phyloP scores from a whole-genome alignment of 2,113 vertebrate species.

The Petrocephalus zakoni region DNA sequence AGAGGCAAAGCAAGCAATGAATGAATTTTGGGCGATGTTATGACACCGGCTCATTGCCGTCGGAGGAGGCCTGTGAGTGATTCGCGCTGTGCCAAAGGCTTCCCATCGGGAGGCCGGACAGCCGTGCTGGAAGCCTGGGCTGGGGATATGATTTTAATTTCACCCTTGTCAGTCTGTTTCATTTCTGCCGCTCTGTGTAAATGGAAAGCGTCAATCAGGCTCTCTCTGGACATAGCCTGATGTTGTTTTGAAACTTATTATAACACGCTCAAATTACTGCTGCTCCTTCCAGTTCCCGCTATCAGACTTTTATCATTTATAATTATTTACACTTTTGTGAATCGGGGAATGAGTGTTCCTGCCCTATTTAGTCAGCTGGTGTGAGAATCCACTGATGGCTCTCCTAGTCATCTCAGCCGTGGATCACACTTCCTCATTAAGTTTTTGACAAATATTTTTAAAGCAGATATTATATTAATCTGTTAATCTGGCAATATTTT shows the following conservation, averaged over 20 bases:
- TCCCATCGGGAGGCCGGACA: slow-evolving; percentile 18
- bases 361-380: not conserved
- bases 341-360: not conserved
- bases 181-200: slow-evolving; percentile 50
- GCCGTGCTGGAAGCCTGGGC: slow-evolving; percentile 52
- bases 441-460: not conserved
- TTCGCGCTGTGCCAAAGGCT: slow-evolving; percentile 49
- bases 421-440: not conserved
- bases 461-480: not conserved
- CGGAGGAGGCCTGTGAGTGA: slow-evolving; percentile 53
- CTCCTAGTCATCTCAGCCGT: not conserved
- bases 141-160: slow-evolving; percentile 66
- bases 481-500: not conserved
- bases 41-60: slow-evolving; percentile 46
- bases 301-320: not conserved
- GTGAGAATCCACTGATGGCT: not conserved
- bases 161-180: slow-evolving; percentile 58
- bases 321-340: slow-evolving; percentile 3
- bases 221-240: not conserved
- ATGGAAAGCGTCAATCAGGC: slow-evolving; percentile 62
- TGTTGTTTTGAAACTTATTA: slow-evolving; percentile 20
- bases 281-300: slow-evolving; percentile 4
- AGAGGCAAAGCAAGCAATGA: slow-evolving; percentile 26
- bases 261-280: not conserved
- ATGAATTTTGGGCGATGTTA: slow-evolving; percentile 27